Evolutionary conservation across 2,888 invertebrate species (phyloP), one percentile per base, ranked within the genome.

Genomic region (Heliconius ethilla): DNA sequence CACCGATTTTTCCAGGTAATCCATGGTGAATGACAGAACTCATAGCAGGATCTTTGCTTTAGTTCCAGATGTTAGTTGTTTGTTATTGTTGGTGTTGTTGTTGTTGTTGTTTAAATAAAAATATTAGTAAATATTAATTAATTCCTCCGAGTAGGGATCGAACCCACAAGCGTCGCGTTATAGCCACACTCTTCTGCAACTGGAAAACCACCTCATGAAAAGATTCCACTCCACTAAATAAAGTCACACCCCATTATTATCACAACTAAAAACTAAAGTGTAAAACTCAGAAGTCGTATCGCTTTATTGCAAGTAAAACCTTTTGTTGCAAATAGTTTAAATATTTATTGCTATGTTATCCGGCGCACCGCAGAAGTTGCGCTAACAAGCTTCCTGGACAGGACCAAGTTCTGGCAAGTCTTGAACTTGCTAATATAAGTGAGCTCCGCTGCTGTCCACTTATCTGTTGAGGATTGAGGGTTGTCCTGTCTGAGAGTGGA

Each of bases 281-380:
- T 45, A 15, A 37, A 72, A 72, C n/a, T 72, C 55, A n/a, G 72
- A 77, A 75, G 70, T 69, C 51, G 70, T 45, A 79, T 82, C 66
- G 72, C 55, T 72, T 51, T 72, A 59, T 78, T 81, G 74, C 79
- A 77, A 79, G 76, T 76, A 70, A 76, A 79, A 80, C 76, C 80
- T 80, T 81, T 79, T 74, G 76, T 76, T 82, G 80, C 78, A 82
- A 82, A 88, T 88, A 89, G 89, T 90, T 89, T 59, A 72, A 72
- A 90, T 89, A 88, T 89, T 89, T 87, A 89, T 87, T 89, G 88
- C 88, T 89, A 87, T 89, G 89, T 90, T 91, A 91, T 90, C 89
- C 88, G 84, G 88, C 85, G 84, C 55, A 85, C 91, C 89, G 84
- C 90, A 89, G 87, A 90, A 92, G 89, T 91, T 89, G 55, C 76